phyloP scores from a whole-genome alignment of 2,113 vertebrate species.

The Xenotilapia flavipinnis region DNA sequence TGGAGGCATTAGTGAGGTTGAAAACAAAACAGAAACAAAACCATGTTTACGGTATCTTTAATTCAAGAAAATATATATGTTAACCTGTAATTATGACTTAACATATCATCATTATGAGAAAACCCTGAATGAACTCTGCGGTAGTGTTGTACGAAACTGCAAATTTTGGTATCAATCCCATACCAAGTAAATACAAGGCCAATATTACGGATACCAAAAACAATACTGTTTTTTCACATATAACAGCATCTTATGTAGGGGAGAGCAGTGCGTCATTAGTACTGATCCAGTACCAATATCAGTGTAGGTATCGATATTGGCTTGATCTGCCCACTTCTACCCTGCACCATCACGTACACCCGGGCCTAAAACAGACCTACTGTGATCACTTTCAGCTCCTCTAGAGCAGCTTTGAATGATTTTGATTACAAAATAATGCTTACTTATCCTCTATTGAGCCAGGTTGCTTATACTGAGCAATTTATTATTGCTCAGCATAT shows the following conservation, averaged over 20 bases:
- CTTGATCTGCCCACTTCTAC: not conserved
- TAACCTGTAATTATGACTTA: not conserved
- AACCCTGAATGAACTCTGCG: accelerated
- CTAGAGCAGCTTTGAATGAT: not conserved
- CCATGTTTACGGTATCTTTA: accelerated
- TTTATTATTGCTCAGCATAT: not conserved
- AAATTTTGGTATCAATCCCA: accelerated
- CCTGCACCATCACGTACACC: not conserved
- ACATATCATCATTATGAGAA: not conserved
- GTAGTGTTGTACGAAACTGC: accelerated
- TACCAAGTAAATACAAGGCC: not conserved
- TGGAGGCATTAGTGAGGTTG: not conserved
- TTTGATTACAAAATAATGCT: accelerated
- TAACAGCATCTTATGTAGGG: not conserved
- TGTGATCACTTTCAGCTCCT: not conserved
- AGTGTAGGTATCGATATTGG: not conserved
- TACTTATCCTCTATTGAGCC: not conserved
- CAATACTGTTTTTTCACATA: not conserved
- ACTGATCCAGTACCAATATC: not conserved
- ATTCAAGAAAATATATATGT: not conserved
- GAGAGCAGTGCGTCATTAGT: not conserved
- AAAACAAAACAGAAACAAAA: not conserved
- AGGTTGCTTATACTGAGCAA: not conserved
- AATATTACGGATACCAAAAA: accelerated
- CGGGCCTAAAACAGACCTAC: not conserved